Evolutionary conservation across 2,113 vertebrate genomes (phyloP), one percentile per base, ranked within the genome.

Genomic region (Lasiurus borealis): DNA sequence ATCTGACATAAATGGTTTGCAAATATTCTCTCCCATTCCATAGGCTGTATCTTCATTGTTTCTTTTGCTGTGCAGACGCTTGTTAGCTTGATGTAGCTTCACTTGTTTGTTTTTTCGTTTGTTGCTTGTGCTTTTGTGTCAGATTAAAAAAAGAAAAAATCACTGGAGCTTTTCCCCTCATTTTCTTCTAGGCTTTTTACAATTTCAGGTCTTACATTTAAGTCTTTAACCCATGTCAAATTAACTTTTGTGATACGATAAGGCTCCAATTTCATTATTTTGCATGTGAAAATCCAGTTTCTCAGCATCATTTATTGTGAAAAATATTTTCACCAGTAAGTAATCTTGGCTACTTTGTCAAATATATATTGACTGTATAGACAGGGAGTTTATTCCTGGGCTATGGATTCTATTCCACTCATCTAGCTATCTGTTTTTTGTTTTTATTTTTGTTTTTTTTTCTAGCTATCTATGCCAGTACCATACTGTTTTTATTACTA

Each of bases 211-310:
- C 57, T 21, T 62, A 66, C 8, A 72, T 44, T 64, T 66, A 27
- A 52, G 36, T 27, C 29, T 88, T 88, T 23, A 75, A 34, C 66
- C 34, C 29, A 73, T 27, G 64, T 81, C 19, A 82, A 93, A 15
- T 34, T 82, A 75, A 73, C 19, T 93, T 82, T 88, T 82, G 11
- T 82, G 46, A 8, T 73, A 93, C 81, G 52, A 64, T 7, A 88
- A 19, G 68, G 12, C 19, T 82, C 68, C 36, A n/a, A 66, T 34
- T 64, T 75, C 54, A 88, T 78, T 88, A 5, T 75, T 88, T 82
- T 34, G 36, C 57, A 66, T 54, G 21, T 88, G 34, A 88, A 44
- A 59, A 72, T 29, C 27, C 57, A 93, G n/a, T 73, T 73, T 82
- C 66, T 3, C 54, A 73, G 27, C 23, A 66, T 15, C 21, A 52